Conservation (phyloP, 2,888 invertebrate genomes). For the Acronicta aceris region DNA sequence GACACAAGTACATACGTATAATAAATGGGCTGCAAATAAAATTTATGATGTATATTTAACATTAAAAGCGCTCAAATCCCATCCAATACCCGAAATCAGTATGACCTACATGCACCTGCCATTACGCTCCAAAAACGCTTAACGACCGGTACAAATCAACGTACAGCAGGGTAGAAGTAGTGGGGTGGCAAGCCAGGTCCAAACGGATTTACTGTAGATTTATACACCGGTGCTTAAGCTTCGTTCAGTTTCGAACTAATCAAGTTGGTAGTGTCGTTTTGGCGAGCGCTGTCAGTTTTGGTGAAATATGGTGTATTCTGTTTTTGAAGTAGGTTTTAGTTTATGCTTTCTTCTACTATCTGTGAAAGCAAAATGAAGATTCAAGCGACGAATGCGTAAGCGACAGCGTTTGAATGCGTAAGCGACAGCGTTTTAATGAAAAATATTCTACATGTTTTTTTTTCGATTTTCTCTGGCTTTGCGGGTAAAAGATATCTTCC, state of each 20-base stretch:
- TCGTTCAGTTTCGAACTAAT: slow-evolving; percentile 45
- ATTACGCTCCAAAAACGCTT: slow-evolving; percentile 51
- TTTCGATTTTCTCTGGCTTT: no score
- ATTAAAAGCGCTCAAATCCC: slow-evolving; percentile 27
- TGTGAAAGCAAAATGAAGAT: no score
- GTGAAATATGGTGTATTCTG: not conserved
- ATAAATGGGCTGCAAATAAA: not conserved
- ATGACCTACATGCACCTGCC: slow-evolving; percentile 51
- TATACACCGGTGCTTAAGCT: slow-evolving; percentile 44
- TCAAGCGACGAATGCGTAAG: no score
- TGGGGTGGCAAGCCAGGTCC: slow-evolving; percentile 18
- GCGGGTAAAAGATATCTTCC: no score
- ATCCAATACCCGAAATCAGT: slow-evolving; percentile 42
- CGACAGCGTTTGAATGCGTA: no score
- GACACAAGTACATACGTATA: not conserved
- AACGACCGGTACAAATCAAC: slow-evolving; percentile 55
- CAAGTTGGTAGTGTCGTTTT: slow-evolving; percentile 37
- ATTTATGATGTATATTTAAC: slow-evolving; percentile 1
- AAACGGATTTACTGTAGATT: slow-evolving; percentile 49
- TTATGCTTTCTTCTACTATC: no score
- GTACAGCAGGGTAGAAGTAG: slow-evolving; percentile 34
- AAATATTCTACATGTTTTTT: no score
- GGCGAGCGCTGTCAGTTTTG: slow-evolving; percentile 15
- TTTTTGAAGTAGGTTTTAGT: no score
- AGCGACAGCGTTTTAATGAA: no score